phyloP scores from a whole-genome alignment of 2,888 invertebrate genomes.

The Fragum fragum region DNA sequence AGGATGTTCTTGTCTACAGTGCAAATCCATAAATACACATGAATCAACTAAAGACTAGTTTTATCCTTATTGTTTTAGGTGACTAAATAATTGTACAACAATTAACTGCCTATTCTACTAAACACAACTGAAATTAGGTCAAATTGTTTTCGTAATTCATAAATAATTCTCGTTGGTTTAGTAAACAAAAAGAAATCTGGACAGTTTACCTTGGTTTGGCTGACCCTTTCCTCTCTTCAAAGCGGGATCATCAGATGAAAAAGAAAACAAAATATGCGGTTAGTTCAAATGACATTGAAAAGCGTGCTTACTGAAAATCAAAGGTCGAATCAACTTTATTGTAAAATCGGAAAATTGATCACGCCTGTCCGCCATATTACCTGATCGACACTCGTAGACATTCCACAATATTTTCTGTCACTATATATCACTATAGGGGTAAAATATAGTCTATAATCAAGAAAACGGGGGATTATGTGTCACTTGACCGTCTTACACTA shows the following conservation, averaged over 20 bases:
- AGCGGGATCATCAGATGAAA: conserved; percentile 71
- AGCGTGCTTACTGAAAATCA: background rate
- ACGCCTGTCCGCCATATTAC: conserved; percentile 73
- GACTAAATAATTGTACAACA: too few relatives aligned
- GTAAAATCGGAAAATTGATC: conserved; percentile 46
- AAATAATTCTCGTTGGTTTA: background rate
- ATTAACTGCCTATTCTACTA: too few relatives aligned
- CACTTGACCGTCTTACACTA: conserved; percentile 1
- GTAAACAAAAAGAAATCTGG: background rate
- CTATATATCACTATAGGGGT: conserved; percentile 55
- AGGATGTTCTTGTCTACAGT: too few relatives aligned
- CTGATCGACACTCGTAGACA: conserved; percentile 86
- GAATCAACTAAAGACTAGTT: too few relatives aligned
- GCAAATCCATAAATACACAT: too few relatives aligned
- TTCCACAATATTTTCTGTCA: conserved; percentile 77
- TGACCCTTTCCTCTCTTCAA: conserved; percentile 84
- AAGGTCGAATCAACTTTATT: conserved; percentile 28
- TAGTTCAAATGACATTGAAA: conserved; percentile 1
- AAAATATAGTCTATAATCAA: conserved; percentile 64
- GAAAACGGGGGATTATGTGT: conserved; percentile 31
- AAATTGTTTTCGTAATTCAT: conserved; percentile 23
- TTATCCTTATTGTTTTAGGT: too few relatives aligned
- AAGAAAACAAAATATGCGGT: conserved; percentile 63
- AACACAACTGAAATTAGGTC: background rate
- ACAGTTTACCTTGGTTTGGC: conserved; percentile 82